Percentiles rank a stretch among this genome's conserved stretches.
phyloP scores from a whole-genome alignment of 2,797 vertebrate species.

The Argya squamiceps region DNA sequence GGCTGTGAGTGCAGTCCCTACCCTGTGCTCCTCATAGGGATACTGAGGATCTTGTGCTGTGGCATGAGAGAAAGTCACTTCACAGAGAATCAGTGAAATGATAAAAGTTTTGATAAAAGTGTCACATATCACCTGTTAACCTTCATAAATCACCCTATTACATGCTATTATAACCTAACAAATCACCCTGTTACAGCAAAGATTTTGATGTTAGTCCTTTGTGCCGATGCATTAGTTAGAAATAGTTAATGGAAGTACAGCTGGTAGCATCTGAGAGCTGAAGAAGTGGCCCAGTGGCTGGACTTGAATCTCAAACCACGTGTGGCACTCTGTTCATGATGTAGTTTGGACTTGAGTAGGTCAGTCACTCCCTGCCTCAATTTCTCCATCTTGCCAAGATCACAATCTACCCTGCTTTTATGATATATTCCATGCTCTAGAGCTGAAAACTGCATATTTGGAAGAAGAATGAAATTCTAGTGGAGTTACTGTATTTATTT shows the following conservation, averaged over 20 bases:
- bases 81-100: background rate
- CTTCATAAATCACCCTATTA: background rate
- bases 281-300: background rate
- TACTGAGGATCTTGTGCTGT: accelerated
- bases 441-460: background rate
- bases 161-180: background rate
- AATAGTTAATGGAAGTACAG: background rate
- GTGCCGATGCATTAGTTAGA: background rate
- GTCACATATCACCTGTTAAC: background rate
- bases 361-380: background rate
- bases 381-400: background rate
- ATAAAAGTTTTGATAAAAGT: background rate
- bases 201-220: background rate
- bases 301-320: background rate
- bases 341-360: background rate
- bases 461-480: background rate
- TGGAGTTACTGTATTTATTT: constrained; percentile 10
- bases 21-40: background rate
- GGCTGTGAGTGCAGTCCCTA: background rate
- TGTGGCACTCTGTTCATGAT: background rate
- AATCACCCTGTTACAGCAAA: background rate
- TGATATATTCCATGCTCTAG: background rate
- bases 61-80: background rate
- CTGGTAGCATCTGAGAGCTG: background rate
- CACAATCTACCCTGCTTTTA: background rate